Evolutionary conservation across 2,888 invertebrate species (phyloP), one percentile per base, ranked within the genome.

Genomic region (Automeris io): DNA sequence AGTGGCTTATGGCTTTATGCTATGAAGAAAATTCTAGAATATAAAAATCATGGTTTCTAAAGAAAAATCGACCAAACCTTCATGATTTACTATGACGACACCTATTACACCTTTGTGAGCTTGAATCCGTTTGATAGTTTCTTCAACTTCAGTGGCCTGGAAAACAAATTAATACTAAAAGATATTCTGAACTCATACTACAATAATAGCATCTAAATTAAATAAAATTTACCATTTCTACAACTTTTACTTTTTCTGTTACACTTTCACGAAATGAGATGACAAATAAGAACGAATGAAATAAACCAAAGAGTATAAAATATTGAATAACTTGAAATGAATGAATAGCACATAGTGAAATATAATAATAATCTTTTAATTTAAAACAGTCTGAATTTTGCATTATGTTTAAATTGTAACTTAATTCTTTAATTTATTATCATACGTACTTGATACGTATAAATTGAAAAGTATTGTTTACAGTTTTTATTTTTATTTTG

Each of bases 31-130:
- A 2, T 39, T 40, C 31, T n/a, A 23, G 16, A 26, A 36, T 4
- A 6, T 19, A 16, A 43, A 53, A 57, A 46, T 68, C 54, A 71
- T 60, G 60, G 61, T 33, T 25, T 36, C 36, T 51, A 16, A 35
- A 41, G 16, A 37, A 54, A 51, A 66, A 81, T 85, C 67, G 83
- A 82, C 62, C 80, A 77, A 88, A 98, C 98, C 99, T 92, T 99
- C 98, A 45, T 93, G 91, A 83, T 99, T 99, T 42, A 98, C 96
- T 42, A 99, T 95, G 71, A 99, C 95, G 36, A 97, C 95, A 47
- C 99, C 99, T 66, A 95, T 93, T 41, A 99, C 99, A 53, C 99
- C 99, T 86, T 98, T 98, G 67, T 99, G 98, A 34, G 95, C 92
- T 70, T 98, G 96, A 62, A 99, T 97, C 47, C 99, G 90, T 86